These are phyloP conservation scores for Tenualosa thibaudeaui DNA, from an alignment of 2,797 vertebrate species.

Conservation along the genomic window DNA sequence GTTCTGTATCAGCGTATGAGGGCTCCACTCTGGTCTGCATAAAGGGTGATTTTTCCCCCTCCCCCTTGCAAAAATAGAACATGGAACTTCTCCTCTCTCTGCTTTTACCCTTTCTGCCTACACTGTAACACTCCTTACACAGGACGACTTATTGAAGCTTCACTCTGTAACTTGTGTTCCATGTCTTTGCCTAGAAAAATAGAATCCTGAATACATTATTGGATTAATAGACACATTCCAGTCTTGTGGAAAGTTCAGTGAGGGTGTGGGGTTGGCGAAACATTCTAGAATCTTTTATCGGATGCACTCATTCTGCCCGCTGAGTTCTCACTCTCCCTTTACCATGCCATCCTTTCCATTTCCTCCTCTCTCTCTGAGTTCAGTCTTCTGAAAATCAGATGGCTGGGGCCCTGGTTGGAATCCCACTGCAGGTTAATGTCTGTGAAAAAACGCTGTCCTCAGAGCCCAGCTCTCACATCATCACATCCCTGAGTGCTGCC, in stretches of 20 bases:
- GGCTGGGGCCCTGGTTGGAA: neutral
- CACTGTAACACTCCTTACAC: neutral
- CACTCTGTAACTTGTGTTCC: neutral
- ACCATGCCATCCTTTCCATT: neutral
- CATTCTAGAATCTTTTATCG: too few relatives aligned
- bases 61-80: too few relatives aligned
- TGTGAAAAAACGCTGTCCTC: neutral
- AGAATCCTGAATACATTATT: neutral
- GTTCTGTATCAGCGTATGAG: too few relatives aligned
- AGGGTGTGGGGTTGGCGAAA: neutral
- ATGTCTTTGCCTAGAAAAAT: neutral
- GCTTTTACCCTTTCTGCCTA: too few relatives aligned
- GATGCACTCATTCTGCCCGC: neutral
- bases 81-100: too few relatives aligned
- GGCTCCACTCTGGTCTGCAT: too few relatives aligned
- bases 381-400: neutral
- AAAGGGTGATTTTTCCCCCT: too few relatives aligned
- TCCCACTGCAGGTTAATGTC: neutral
- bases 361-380: neutral
- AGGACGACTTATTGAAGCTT: neutral
- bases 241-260: neutral
- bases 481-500: neutral
- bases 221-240: neutral
- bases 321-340: neutral
- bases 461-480: neutral